phyloP scores from a whole-genome alignment of 2,888 invertebrate genomes.

The Hermaeophaga mercurialis region DNA sequence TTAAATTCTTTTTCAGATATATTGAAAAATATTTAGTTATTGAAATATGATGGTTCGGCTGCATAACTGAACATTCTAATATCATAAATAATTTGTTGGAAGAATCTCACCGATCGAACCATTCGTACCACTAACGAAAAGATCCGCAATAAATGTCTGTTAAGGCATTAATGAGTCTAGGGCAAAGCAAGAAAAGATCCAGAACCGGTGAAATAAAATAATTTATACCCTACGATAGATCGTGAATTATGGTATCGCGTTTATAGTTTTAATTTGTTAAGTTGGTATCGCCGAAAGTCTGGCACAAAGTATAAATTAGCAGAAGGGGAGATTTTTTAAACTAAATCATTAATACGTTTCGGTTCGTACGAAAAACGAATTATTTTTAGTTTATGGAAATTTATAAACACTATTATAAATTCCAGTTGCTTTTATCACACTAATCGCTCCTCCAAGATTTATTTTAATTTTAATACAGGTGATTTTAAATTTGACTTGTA shows the following conservation, averaged over 20 bases:
- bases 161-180: constrained; percentile 43
- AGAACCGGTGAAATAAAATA: constrained; percentile 42
- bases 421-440: constrained; percentile 26
- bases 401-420: constrained; percentile 26
- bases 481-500: too few relatives aligned
- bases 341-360: constrained; percentile 40
- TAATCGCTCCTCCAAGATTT: too few relatives aligned
- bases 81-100: too few relatives aligned
- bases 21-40: too few relatives aligned
- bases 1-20: too few relatives aligned
- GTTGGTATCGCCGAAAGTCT: constrained; percentile 48
- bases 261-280: constrained; percentile 47
- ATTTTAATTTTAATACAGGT: too few relatives aligned
- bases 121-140: background rate
- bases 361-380: constrained; percentile 20
- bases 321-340: constrained; percentile 41
- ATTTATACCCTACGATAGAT: constrained; percentile 43
- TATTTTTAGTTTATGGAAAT: constrained; percentile 34
- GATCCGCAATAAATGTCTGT: too few relatives aligned
- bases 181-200: constrained; percentile 30
- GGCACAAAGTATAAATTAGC: constrained; percentile 46
- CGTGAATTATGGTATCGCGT: constrained; percentile 46
- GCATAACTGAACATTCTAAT: too few relatives aligned
- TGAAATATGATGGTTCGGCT: too few relatives aligned
- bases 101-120: background rate